Evolutionary conservation across 2,113 vertebrate genomes (phyloP).

Genomic region (Opisthocomus hoazin): DNA sequence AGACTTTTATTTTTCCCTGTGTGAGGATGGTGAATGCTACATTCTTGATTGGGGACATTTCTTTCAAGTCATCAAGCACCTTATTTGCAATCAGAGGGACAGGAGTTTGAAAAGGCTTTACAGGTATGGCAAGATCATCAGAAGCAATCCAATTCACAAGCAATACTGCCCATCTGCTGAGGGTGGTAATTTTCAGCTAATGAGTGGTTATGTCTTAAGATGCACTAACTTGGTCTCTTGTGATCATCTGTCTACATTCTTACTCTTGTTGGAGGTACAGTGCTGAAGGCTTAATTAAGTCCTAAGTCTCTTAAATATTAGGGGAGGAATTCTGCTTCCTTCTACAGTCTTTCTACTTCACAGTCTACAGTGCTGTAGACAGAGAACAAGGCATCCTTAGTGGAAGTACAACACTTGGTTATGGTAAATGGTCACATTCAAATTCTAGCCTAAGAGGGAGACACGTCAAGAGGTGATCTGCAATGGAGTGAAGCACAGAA

Average conservation of each 20-base stretch:
- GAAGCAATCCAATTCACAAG: not conserved
- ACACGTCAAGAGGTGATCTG: not conserved
- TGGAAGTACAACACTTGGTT: rapidly evolving
- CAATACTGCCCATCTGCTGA: not conserved
- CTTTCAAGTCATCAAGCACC: not conserved
- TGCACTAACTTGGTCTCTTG: not conserved
- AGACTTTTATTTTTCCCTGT: not conserved
- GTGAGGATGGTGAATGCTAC: not conserved
- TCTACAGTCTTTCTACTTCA: not conserved
- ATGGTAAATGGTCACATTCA: not conserved
- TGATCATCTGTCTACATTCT: not conserved
- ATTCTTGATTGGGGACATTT: not conserved
- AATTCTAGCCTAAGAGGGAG: not conserved
- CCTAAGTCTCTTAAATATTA: not conserved
- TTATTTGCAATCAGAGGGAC: not conserved
- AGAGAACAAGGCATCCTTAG: not conserved
- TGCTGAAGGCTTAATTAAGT: not conserved
- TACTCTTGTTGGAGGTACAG: not conserved
- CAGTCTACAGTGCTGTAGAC: not conserved
- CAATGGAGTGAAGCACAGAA: not conserved
- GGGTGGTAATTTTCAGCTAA: not conserved
- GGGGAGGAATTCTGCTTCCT: not conserved
- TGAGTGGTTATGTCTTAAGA: not conserved
- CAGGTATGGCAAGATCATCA: not conserved
- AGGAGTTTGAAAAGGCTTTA: not conserved